These are phyloP conservation scores for Phalacrocorax pelagicus DNA, from an alignment of 2,113 vertebrate genomes.

Conservation along the genomic window DNA sequence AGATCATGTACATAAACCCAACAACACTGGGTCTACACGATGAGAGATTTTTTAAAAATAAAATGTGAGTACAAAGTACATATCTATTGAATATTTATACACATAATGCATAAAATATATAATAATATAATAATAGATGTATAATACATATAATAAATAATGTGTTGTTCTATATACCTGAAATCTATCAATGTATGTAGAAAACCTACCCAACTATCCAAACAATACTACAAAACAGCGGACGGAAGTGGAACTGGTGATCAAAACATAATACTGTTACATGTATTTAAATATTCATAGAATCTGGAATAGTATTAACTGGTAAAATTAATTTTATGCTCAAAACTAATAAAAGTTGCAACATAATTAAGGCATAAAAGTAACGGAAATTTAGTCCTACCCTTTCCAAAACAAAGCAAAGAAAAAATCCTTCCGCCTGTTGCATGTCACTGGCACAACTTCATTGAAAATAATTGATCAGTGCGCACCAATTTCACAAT, in stretches of 20 bases:
- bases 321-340: not conserved
- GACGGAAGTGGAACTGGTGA: not conserved
- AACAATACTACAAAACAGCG: not conserved
- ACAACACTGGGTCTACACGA: not conserved
- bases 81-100: not conserved
- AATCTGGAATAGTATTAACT: not conserved
- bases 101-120: not conserved
- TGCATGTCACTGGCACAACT: not conserved
- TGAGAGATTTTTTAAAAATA: not conserved
- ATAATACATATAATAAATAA: not conserved
- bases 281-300: not conserved
- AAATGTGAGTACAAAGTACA: not conserved
- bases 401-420: not conserved
- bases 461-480: not conserved
- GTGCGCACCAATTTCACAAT: not conserved
- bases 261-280: not conserved
- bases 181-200: not conserved
- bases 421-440: not conserved
- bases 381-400: not conserved
- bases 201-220: not conserved
- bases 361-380: not conserved
- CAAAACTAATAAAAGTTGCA: not conserved
- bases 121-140: not conserved
- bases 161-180: not conserved
- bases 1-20: not conserved